phyloP scores from a whole-genome alignment of 2,888 invertebrate genomes.

The Dendrolimus pini region DNA sequence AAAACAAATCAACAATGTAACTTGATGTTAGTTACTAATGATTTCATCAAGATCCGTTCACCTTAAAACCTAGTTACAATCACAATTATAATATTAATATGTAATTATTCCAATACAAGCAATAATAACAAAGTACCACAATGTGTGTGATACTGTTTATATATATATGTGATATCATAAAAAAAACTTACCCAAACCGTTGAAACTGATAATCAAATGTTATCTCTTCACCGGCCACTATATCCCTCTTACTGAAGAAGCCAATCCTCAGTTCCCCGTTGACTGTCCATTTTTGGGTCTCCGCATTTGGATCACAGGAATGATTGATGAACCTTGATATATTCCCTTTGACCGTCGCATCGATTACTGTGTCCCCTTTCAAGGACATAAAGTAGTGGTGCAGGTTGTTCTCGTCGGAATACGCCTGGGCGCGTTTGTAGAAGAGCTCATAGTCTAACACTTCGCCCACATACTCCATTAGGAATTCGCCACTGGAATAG shows the following conservation, averaged over 20 bases:
- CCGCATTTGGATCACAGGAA: slow-evolving; percentile 98
- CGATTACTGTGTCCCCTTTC: slow-evolving; percentile 90
- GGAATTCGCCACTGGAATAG: slow-evolving; percentile 88
- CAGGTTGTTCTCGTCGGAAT: slow-evolving; percentile 91
- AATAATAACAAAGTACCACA: too few species aligned
- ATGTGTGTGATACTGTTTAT: too few species aligned
- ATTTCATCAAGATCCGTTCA: too few species aligned
- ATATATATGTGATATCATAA: too few species aligned
- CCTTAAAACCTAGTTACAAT: too few species aligned
- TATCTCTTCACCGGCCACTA: slow-evolving; percentile 93
- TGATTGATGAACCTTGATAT: slow-evolving; percentile 99
- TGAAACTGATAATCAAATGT: slow-evolving; percentile 99
- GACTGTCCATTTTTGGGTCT: slow-evolving; percentile 98
- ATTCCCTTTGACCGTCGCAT: slow-evolving; percentile 97
- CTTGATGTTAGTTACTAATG: too few species aligned
- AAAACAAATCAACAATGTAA: too few species aligned
- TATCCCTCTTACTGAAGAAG: slow-evolving; percentile 93
- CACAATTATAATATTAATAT: too few species aligned
- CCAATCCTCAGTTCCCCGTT: slow-evolving; percentile 96
- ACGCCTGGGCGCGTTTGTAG: slow-evolving; percentile 89
- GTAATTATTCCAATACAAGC: too few species aligned
- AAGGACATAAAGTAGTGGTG: slow-evolving; percentile 99
- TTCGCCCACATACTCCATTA: slow-evolving; percentile 99
- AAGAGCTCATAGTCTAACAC: slow-evolving; percentile 95
- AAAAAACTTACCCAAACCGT: slow-evolving; percentile 87